Evolutionary conservation across 1,140 invertebrate genomes (phyloP).

Genomic region (Rhopalosiphum padi): DNA sequence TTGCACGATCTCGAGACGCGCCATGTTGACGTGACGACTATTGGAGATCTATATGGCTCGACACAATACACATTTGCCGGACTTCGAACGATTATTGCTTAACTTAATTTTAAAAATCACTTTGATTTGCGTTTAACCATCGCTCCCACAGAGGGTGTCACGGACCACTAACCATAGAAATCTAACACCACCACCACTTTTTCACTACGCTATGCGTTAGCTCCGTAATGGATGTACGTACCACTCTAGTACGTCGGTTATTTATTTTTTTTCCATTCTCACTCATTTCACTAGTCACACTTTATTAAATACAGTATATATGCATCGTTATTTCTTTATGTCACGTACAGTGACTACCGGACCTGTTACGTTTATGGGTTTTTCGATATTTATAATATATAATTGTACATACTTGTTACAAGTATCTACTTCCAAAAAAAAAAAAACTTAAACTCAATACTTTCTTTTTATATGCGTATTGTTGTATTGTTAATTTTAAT

Average conservation of each 20-base stretch:
- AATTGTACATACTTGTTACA: background rate
- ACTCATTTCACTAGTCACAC: conserved; percentile 23
- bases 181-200: background rate
- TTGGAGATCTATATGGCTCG: background rate
- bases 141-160: background rate
- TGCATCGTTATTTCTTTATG: background rate
- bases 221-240: background rate
- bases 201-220: background rate
- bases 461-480: background rate
- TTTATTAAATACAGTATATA: conserved; percentile 17
- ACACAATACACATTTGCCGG: background rate
- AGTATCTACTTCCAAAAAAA: background rate
- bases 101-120: background rate
- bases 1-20: background rate
- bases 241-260: background rate
- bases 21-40: background rate
- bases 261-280: background rate
- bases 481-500: background rate
- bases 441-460: background rate
- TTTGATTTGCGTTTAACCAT: conserved; percentile 20
- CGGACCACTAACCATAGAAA: conserved; percentile 31
- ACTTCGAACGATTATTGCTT: background rate
- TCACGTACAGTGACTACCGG: background rate
- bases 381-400: background rate
- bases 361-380: background rate